A percentile compares a stretch with the other conserved stretches of the same genome.
phyloP scores from a whole-genome alignment of 2,113 vertebrate genomes.

The Oxyruncus cristatus region DNA sequence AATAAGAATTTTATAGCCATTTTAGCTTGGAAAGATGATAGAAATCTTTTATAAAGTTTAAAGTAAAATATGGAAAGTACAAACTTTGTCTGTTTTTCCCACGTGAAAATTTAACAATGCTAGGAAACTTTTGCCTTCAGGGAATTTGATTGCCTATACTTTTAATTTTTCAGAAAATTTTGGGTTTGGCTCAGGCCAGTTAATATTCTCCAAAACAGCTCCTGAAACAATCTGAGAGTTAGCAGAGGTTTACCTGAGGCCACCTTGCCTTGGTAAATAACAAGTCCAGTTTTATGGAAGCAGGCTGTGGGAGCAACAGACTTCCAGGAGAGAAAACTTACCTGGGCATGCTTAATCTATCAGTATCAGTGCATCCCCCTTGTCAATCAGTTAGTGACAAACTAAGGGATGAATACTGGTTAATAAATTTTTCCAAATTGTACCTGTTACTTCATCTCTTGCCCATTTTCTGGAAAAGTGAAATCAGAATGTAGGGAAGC shows the following conservation, averaged over 20 bases:
- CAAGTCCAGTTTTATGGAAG: neutral
- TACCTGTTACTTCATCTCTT: neutral
- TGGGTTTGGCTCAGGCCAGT: neutral
- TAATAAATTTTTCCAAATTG: neutral
- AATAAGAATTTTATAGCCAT: neutral
- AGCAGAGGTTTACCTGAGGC: neutral
- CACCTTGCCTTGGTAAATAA: neutral
- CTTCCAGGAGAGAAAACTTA: neutral
- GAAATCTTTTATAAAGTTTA: neutral
- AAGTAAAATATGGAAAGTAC: neutral
- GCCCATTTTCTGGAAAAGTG: neutral
- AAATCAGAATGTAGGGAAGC: neutral
- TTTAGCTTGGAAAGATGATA: neutral
- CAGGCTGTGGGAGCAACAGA: neutral
- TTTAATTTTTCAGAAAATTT: neutral
- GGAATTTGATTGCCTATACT: neutral
- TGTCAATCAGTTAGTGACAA: neutral
- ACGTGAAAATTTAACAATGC: neutral
- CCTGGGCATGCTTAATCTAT: neutral
- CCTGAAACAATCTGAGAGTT: neutral
- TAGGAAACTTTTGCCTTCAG: neutral
- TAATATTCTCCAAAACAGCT: neutral
- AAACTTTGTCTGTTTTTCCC: neutral
- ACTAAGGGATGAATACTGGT: neutral
- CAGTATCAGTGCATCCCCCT: neutral